phyloP scores from a whole-genome alignment of 1,140 invertebrate genomes.

The Gonatopus flavifemur region DNA sequence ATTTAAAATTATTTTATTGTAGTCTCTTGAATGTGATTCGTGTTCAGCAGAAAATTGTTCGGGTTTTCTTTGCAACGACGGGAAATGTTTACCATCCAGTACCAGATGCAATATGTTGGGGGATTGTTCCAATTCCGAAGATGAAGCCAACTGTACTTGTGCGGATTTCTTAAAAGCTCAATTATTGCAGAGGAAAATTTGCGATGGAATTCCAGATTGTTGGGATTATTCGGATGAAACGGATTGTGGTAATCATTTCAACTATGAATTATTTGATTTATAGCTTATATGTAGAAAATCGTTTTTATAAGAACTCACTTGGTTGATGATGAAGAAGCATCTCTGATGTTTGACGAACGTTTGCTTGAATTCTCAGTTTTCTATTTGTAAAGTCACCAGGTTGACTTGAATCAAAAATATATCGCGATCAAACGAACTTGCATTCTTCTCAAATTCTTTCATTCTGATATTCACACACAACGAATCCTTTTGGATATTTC shows the following conservation, averaged over 20 bases:
- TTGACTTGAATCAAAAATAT: too few relatives aligned
- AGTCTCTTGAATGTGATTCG: neutral
- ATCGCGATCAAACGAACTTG: too few relatives aligned
- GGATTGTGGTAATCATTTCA: constrained; percentile 74
- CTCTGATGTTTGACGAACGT: too few relatives aligned
- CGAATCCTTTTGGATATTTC: too few relatives aligned
- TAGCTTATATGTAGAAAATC: too few relatives aligned
- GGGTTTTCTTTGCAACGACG: constrained; percentile 62
- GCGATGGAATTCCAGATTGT: constrained; percentile 78
- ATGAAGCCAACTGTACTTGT: constrained; percentile 75
- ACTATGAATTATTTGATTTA: too few relatives aligned
- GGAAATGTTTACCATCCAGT: constrained; percentile 67
- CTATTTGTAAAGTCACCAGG: too few relatives aligned
- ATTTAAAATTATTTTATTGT: neutral
- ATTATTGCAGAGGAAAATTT: constrained; percentile 72
- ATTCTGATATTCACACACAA: too few relatives aligned
- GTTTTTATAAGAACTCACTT: too few relatives aligned
- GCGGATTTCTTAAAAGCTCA: constrained; percentile 74
- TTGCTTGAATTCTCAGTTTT: too few relatives aligned
- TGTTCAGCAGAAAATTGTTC: constrained; percentile 34
- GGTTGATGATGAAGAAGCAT: too few relatives aligned
- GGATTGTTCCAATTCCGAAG: constrained; percentile 72
- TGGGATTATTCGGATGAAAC: constrained; percentile 80
- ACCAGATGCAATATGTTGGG: constrained; percentile 74
- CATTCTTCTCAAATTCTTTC: too few relatives aligned